phyloP scores from a whole-genome alignment of 2,113 vertebrate genomes.

The Oreochromis spilurus region DNA sequence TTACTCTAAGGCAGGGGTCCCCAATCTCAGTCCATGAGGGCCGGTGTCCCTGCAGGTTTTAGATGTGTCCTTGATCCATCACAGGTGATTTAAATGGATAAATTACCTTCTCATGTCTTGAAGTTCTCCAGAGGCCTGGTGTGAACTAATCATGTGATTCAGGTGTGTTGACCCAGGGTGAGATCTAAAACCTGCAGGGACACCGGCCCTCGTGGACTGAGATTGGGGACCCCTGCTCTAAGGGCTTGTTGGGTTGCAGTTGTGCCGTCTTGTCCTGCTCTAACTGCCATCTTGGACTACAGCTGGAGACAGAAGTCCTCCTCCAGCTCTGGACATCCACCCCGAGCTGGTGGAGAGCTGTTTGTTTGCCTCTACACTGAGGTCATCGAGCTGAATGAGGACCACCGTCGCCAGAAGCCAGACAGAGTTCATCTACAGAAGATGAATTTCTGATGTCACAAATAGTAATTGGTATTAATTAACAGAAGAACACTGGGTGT shows the following conservation, averaged over 20 bases:
- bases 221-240: too few species aligned
- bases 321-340: not conserved
- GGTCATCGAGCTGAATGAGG: not conserved
- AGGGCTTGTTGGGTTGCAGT: not conserved
- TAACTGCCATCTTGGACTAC: not conserved
- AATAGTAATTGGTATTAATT: not conserved
- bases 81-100: too few species aligned
- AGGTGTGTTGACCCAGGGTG: too few species aligned
- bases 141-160: too few species aligned
- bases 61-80: too few species aligned
- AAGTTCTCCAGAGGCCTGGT: too few species aligned
- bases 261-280: rapidly evolving
- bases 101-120: too few species aligned
- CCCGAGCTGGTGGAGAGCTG: not conserved
- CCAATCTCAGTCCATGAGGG: too few species aligned
- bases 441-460: not conserved
- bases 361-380: rapidly evolving
- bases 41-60: too few species aligned
- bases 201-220: too few species aligned
- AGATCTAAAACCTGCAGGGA: too few species aligned
- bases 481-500: not conserved
- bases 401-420: not conserved
- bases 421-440: not conserved
- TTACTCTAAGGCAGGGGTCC: not conserved
- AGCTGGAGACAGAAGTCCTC: not conserved